Evolutionary conservation across 2,888 invertebrate species (phyloP).

Genomic region (Dryocosmus kuriphilus): DNA sequence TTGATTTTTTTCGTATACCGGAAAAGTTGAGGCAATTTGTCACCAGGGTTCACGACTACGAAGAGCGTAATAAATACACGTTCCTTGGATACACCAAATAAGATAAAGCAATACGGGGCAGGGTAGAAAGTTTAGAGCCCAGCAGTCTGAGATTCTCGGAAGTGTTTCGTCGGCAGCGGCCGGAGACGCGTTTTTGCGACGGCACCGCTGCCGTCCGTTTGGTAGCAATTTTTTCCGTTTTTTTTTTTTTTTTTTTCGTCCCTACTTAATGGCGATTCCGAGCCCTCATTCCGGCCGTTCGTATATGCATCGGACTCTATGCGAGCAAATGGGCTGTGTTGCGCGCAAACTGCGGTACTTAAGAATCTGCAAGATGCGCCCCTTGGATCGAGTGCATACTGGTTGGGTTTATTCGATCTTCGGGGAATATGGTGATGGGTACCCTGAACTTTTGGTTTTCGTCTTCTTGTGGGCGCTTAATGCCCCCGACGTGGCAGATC

Average conservation of each 20-base stretch:
- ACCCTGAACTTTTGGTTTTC: constrained; percentile 44
- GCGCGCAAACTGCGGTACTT: constrained; percentile 37
- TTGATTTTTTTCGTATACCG: constrained; percentile 21
- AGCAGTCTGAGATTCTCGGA: constrained; percentile 68
- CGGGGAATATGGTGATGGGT: constrained; percentile 46
- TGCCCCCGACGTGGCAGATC: constrained; percentile 47
- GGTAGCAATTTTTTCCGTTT: constrained; percentile 52
- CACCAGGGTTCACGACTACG: constrained; percentile 30
- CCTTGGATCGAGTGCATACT: constrained; percentile 47
- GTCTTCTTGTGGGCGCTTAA: constrained; percentile 50
- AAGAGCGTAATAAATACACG: constrained; percentile 35
- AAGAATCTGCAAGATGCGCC: constrained; percentile 46
- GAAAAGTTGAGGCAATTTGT: constrained; percentile 40
- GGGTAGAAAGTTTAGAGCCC: constrained; percentile 46
- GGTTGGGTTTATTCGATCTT: constrained; percentile 47
- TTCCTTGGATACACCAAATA: constrained; percentile 28
- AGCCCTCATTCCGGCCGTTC: constrained; percentile 43
- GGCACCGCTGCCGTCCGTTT: constrained; percentile 50
- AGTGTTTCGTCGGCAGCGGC: constrained; percentile 66
- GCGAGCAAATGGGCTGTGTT: constrained; percentile 48
- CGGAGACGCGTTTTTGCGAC: constrained; percentile 70
- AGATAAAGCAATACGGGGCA: constrained; percentile 33
- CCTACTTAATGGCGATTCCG: constrained; percentile 56
- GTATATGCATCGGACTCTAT: constrained; percentile 54
- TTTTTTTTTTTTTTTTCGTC: constrained; percentile 56